These are phyloP conservation scores for Nomada goodeniana DNA, from an alignment of 2,888 invertebrate genomes.

Conservation along the genomic window DNA sequence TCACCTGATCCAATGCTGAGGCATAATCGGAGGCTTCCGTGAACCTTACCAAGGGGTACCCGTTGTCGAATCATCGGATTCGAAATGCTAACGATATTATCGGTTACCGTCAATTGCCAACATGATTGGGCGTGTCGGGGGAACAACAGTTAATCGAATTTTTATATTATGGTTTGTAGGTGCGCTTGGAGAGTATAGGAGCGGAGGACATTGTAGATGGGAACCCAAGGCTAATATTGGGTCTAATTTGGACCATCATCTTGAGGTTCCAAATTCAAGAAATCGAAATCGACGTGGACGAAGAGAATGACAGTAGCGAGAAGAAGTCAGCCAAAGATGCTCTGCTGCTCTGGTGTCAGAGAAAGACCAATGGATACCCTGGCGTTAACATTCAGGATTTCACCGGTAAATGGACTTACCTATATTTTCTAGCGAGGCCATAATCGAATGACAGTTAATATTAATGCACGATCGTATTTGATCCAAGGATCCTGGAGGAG, in stretches of 20 bases:
- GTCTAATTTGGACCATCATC: constrained; percentile 99
- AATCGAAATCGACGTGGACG: constrained; percentile 98
- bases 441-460: not conserved
- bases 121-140: no score
- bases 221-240: constrained; percentile 97
- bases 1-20: constrained; percentile 41
- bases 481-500: constrained; percentile 94
- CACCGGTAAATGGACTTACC: constrained; percentile 84
- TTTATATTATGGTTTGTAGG: constrained; percentile 85
- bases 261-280: constrained; percentile 99
- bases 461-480: not conserved
- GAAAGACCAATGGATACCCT: constrained; percentile 97
- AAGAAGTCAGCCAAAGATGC: constrained; percentile 99
- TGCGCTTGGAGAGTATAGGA: constrained; percentile 98
- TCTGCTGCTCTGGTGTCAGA: constrained; percentile 98
- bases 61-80: not conserved
- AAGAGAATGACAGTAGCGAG: constrained; percentile 98
- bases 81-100: not conserved
- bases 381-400: constrained; percentile 96
- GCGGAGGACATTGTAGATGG: constrained; percentile 99
- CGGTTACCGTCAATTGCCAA: no score
- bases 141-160: not conserved
- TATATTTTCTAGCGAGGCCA: not conserved
- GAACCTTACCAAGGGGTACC: constrained; percentile 7
- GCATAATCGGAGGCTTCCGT: constrained; percentile 1